Base-by-base conservation (phyloP, 2,888 invertebrate genomes). In the Cheilosia vulpina region DNA sequence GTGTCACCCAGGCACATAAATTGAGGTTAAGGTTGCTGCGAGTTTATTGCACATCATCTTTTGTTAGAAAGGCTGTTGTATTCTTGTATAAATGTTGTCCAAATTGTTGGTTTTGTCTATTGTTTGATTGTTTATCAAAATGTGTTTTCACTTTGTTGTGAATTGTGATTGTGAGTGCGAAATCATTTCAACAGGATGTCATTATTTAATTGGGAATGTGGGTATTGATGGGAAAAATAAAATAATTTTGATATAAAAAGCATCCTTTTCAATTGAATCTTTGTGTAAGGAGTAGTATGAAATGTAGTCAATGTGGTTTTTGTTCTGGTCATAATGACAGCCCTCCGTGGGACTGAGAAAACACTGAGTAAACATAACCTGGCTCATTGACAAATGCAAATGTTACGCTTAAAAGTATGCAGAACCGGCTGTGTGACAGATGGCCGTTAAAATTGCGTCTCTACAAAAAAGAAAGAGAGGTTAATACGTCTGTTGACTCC, bases 11-110 rank as follows among this genome's bases (percentile, higher is more conserved):
- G 52, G 68, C 57, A 78, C 73, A 47, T 19, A 78, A 69, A 78
- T 78, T 78, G 72, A 79, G 69, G 69, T 80, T 63, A 79, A 65
- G 69, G 68, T 65, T 62, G 66, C 15, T 80, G 55, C 11, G 45
- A 45, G 58, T 47, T 17, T 43, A 52, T 65, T 77, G 27, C 55
- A 34, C 55, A 24, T 63, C 55, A 34, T 57, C 45, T 34, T 17
- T 68, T 66, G 66, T 65, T 13, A 11, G 21, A 52, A 81, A 45
- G 52, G 43, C 34, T 65, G 53, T 38, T 81, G 58, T 11, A 9
- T 11, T 11, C 34, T 11, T 34, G n/a, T 38, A 2, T 21, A 21
- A 21, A 31, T 69, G 57, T 71, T 82, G 66, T 57, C 11, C 57
- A 73, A 83, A 68, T 52, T 83, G 68, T 73, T 78, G 66, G 78